Percentiles rank a stretch among this genome's conserved stretches.
Evolutionary conservation across 2,797 vertebrate genomes (phyloP).

Genomic region (Hemibagrus guttatus): DNA sequence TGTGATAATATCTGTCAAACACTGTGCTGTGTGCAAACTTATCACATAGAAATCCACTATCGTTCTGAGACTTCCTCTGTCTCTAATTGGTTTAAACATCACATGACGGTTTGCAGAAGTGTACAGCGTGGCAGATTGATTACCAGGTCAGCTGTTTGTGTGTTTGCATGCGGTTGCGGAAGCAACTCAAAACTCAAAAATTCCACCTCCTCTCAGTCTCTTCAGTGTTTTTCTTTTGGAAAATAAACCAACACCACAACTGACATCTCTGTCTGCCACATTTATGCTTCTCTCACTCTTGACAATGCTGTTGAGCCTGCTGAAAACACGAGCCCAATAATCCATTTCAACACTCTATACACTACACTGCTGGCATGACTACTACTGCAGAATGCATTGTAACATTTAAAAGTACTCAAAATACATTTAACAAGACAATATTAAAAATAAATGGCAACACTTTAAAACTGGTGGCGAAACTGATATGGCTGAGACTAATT

Average conservation of each 20-base stretch:
- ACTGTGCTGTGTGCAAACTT: neutral
- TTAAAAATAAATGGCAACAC: neutral
- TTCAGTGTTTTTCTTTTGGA: neutral
- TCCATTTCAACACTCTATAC: neutral
- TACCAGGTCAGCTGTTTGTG: conserved; percentile 3
- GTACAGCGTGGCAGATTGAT: neutral
- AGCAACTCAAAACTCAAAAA: neutral
- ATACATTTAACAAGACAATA: neutral
- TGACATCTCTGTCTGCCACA: neutral
- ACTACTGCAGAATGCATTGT: neutral
- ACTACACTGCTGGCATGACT: no score
- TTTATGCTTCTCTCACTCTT: neutral
- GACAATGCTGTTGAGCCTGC: neutral
- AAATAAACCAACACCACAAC: neutral
- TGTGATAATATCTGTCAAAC: neutral
- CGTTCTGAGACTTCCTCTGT: neutral
- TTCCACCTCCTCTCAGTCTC: neutral
- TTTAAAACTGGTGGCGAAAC: neutral
- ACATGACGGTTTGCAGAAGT: neutral
- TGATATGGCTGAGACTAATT: neutral
- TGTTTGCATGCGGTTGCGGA: neutral
- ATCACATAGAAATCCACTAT: neutral
- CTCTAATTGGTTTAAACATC: conserved; percentile 5
- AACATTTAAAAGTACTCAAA: neutral
- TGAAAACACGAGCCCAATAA: neutral